Percentiles rank a stretch among this genome's conserved stretches.
phyloP scores from a whole-genome alignment of 1,140 invertebrate species.

The Phymorhynchus buccinoides region DNA sequence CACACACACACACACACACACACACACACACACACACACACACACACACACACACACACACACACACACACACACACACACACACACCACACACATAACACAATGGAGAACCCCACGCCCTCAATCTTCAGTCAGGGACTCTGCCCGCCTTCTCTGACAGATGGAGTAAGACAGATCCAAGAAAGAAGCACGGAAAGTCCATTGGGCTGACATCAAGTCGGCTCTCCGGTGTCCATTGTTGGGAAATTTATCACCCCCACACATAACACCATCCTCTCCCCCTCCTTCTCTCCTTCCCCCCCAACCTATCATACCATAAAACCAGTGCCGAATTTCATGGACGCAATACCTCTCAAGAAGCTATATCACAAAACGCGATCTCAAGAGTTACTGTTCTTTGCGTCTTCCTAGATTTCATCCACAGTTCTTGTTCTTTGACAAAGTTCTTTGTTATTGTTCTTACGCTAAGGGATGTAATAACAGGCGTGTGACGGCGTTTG shows the following conservation, averaged over 20 bases:
- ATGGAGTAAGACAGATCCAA: conserved; percentile 23
- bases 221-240: conserved; percentile 26
- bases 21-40: conserved; percentile 10
- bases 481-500: no score
- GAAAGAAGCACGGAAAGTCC: conserved; percentile 33
- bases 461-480: no score
- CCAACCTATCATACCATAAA: no score
- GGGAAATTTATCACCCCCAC: conserved; percentile 41
- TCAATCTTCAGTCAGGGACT: neutral
- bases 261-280: neutral
- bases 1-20: conserved; percentile 10
- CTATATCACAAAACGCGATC: no score
- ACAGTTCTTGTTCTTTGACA: no score
- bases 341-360: no score
- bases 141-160: neutral
- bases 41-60: neutral
- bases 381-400: no score
- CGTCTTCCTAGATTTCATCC: no score
- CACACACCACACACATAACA: neutral
- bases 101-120: neutral
- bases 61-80: neutral
- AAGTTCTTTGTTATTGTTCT: no score
- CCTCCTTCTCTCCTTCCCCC: neutral
- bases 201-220: neutral
- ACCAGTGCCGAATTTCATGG: no score